Conservation (phyloP, 2,888 invertebrate genomes). For the Gandaritis pyraliata region DNA sequence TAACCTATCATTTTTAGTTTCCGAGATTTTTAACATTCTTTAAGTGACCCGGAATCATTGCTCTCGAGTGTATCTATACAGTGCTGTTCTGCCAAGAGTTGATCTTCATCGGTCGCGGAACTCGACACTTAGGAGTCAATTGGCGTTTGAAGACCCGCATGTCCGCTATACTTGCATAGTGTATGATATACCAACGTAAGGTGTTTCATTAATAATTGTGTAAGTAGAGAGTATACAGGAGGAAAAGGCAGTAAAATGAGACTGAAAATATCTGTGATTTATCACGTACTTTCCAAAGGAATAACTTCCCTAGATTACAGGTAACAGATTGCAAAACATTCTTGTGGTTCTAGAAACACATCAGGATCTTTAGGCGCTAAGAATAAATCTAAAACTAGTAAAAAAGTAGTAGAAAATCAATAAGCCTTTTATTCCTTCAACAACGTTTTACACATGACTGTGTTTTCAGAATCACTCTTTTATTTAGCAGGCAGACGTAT, state of each 20-base stretch:
- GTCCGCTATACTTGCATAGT: conserved; percentile 13
- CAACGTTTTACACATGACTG: neutral
- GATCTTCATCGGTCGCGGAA: conserved; percentile 33
- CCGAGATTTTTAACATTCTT: too few species aligned
- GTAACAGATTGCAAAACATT: too few species aligned
- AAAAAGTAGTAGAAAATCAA: neutral
- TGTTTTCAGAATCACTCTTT: neutral
- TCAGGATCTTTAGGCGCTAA: too few species aligned
- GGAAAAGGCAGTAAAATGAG: too few species aligned
- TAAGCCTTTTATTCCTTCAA: neutral
- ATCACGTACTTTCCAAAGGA: too few species aligned
- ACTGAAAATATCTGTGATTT: too few species aligned
- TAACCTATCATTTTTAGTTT: too few species aligned
- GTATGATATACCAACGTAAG: neutral
- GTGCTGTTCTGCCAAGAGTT: conserved; percentile 3
- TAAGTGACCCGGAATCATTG: too few species aligned
- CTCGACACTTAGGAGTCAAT: conserved; percentile 36
- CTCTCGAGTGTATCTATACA: too few species aligned
- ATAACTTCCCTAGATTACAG: too few species aligned
- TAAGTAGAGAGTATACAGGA: neutral
- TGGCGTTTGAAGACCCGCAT: conserved; percentile 38
- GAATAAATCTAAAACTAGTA: too few species aligned
- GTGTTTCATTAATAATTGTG: conserved; percentile 5
- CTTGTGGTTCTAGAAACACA: too few species aligned
- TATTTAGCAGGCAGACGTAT: neutral